These are phyloP conservation scores for Ormyrus nitidulus DNA, from an alignment of 2,888 invertebrate genomes.

Conservation along the genomic window DNA sequence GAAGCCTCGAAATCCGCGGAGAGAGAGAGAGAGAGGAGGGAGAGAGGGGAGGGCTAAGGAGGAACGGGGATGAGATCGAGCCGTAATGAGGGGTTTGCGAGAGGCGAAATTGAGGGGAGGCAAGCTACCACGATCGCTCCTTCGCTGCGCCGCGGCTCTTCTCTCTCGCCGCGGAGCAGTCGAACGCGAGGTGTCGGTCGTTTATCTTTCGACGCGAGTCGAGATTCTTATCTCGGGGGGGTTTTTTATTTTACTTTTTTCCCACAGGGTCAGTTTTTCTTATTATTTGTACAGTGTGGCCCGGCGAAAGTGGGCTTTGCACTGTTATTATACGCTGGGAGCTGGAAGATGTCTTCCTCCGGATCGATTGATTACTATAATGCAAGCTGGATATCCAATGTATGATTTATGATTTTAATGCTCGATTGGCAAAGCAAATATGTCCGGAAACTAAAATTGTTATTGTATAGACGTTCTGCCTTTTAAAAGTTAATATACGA, in stretches of 20 bases:
- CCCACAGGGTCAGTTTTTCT: neutral
- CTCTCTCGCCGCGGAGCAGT: neutral
- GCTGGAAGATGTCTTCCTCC: no score
- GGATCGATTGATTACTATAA: no score
- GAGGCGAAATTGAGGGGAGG: conserved; percentile 47
- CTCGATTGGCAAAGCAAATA: no score
- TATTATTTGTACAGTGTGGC: conserved; percentile 4
- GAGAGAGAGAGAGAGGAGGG: conserved; percentile 39
- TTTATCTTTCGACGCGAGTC: conserved; percentile 29
- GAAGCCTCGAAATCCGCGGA: conserved; percentile 23
- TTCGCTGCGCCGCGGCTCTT: neutral
- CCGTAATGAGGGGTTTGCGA: conserved; percentile 47
- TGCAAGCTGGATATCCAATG: no score
- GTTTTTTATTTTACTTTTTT: neutral
- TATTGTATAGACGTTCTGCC: no score
- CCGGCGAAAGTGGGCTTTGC: no score
- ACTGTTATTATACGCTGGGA: no score
- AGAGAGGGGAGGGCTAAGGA: neutral
- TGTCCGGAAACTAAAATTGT: no score
- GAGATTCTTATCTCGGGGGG: neutral
- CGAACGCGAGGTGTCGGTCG: conserved; percentile 30
- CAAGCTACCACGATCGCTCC: neutral
- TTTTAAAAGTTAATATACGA: no score
- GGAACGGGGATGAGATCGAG: conserved; percentile 19
- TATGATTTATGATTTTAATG: no score